Evolutionary conservation across 2,797 vertebrate species (phyloP).

Genomic region (Hemibagrus guttatus): DNA sequence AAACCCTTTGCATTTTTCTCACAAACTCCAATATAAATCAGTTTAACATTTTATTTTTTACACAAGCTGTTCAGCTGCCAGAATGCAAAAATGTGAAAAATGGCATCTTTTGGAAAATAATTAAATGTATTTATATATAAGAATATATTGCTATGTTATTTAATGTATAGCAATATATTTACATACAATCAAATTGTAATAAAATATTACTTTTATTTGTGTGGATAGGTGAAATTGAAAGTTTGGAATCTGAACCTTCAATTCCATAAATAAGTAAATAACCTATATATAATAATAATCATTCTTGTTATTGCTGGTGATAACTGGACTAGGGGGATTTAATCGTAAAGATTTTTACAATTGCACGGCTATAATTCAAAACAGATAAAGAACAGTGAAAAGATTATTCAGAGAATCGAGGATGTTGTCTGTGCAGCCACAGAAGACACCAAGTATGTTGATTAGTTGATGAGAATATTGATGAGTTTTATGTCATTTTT

Average conservation of each 20-base stretch:
- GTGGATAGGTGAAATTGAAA: not conserved
- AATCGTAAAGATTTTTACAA: not conserved
- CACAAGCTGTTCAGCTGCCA: not conserved
- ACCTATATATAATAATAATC: not conserved
- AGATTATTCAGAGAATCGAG: not conserved
- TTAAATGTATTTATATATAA: not conserved
- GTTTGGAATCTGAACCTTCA: not conserved
- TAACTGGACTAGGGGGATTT: not conserved
- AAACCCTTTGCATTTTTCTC: not conserved
- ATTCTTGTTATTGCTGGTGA: not conserved
- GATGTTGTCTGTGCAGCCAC: not conserved
- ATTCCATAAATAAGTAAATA: not conserved
- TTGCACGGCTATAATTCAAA: not conserved
- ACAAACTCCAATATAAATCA: not conserved
- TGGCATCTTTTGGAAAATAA: not conserved
- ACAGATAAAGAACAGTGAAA: not conserved
- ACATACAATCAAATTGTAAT: not conserved
- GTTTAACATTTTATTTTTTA: not conserved
- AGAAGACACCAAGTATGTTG: not conserved
- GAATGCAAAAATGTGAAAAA: not conserved
- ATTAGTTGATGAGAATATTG: no score
- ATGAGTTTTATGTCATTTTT: not conserved
- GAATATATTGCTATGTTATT: not conserved
- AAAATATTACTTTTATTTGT: not conserved
- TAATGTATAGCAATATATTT: no score